phyloP scores from a whole-genome alignment of 2,797 vertebrate genomes.

The Agapornis canus region DNA sequence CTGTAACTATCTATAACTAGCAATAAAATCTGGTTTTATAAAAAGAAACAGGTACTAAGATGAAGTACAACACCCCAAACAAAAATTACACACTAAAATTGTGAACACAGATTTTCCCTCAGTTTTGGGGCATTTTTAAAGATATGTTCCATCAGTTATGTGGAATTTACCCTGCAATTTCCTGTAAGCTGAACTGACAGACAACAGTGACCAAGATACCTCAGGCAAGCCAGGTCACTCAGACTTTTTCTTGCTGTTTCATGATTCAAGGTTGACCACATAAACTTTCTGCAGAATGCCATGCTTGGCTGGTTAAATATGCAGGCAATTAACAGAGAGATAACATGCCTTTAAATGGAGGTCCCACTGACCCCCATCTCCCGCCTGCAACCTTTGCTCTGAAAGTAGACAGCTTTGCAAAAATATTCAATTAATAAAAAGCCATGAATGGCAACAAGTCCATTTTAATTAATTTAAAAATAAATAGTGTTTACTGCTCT shows the following conservation, averaged over 20 bases:
- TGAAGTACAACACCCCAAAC: not conserved
- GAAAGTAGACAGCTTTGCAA: slow-evolving; percentile 14
- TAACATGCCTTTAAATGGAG: slow-evolving; percentile 43
- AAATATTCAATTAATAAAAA: slow-evolving; percentile 55
- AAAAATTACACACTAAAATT: not conserved
- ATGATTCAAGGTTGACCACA: slow-evolving; percentile 44
- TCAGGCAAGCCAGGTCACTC: slow-evolving; percentile 6
- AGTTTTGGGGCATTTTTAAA: not conserved
- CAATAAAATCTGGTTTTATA: not conserved
- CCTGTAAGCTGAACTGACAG: slow-evolving; percentile 11
- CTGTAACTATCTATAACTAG: not conserved
- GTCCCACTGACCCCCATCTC: slow-evolving; percentile 18
- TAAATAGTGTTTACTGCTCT: slow-evolving; percentile 33
- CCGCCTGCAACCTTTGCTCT: slow-evolving; percentile 2
- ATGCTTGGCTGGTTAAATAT: slow-evolving; percentile 30
- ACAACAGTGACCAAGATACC: slow-evolving; percentile 28
- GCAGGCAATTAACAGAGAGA: slow-evolving; percentile 51
- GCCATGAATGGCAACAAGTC: slow-evolving; percentile 23
- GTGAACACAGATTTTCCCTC: not conserved
- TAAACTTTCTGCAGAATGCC: slow-evolving; percentile 10
- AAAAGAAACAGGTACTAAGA: not conserved
- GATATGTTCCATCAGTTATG: not conserved
- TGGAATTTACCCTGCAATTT: slow-evolving; percentile 48
- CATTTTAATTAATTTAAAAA: slow-evolving; percentile 45
- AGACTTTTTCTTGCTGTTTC: slow-evolving; percentile 15